Conservation (phyloP, 1,140 invertebrate species). For the Drosophila paulistorum region DNA sequence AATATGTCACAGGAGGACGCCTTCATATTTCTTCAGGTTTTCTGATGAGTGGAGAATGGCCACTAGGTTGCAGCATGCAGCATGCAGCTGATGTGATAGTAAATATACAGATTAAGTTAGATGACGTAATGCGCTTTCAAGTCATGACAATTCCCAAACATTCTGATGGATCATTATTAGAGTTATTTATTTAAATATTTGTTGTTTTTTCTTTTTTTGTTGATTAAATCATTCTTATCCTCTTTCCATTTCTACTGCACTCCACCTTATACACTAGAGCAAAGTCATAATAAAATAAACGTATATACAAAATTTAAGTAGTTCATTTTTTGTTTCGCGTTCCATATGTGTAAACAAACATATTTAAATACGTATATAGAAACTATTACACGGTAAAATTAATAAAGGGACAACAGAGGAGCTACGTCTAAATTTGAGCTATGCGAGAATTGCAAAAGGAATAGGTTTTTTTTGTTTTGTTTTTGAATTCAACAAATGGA, state of each 20-base stretch:
- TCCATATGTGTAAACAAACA: background rate
- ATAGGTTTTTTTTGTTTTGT: background rate
- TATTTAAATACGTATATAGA: slow-evolving; percentile 1
- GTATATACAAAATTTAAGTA: slow-evolving; percentile 5
- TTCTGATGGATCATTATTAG: background rate
- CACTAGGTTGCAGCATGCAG: too few species aligned
- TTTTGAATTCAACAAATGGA: background rate
- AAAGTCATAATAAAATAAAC: slow-evolving; percentile 9
- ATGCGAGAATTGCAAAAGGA: slow-evolving; percentile 36
- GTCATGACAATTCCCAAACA: background rate
- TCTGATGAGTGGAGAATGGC: too few species aligned
- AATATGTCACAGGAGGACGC: too few species aligned
- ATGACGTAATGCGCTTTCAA: background rate
- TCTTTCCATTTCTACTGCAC: background rate
- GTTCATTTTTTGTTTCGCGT: background rate
- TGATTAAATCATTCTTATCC: background rate
- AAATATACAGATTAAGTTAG: too few species aligned
- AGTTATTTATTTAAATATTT: background rate
- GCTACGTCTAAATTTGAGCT: slow-evolving; percentile 51
- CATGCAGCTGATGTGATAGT: too few species aligned
- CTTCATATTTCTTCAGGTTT: too few species aligned
- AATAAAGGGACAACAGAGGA: slow-evolving; percentile 2
- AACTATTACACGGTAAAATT: background rate
- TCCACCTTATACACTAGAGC: background rate
- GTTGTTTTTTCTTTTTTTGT: background rate